phyloP scores from a whole-genome alignment of 2,888 invertebrate genomes.

The Archaeoteleia sp. region DNA sequence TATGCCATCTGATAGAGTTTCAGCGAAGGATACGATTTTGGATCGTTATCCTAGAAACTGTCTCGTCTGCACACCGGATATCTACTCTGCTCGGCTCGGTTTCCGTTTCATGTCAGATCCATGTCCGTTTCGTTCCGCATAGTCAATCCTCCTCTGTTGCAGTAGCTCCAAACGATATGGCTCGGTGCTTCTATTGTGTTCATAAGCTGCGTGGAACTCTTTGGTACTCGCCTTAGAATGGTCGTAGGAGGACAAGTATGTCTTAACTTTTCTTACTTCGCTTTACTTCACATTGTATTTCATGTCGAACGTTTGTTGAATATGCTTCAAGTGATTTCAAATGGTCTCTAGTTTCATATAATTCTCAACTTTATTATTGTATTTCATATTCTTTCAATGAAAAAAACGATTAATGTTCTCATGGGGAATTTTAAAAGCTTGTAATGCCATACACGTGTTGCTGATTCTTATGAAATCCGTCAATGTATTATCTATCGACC shows the following conservation, averaged over 20 bases:
- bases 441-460: no score
- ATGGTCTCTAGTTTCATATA: background rate
- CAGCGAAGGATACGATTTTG: conserved; percentile 37
- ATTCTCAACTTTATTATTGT: no score
- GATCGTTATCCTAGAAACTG: conserved; percentile 49
- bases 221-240: conserved; percentile 40
- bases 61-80: conserved; percentile 42
- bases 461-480: no score
- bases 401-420: no score
- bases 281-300: conserved; percentile 7
- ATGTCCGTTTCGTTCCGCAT: conserved; percentile 59
- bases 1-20: conserved; percentile 9
- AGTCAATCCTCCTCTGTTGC: conserved; percentile 51
- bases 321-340: background rate
- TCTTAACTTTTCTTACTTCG: conserved; percentile 49
- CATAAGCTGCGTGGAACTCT: conserved; percentile 44
- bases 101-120: conserved; percentile 54
- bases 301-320: background rate
- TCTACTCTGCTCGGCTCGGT: conserved; percentile 51
- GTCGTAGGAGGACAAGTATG: conserved; percentile 54
- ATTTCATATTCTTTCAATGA: no score
- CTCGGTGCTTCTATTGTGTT: conserved; percentile 55
- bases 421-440: no score
- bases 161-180: conserved; percentile 52
- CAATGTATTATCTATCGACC: no score